Evolutionary conservation across 2,113 vertebrate species (phyloP).

Genomic region (Phyllostomus hastatus): DNA sequence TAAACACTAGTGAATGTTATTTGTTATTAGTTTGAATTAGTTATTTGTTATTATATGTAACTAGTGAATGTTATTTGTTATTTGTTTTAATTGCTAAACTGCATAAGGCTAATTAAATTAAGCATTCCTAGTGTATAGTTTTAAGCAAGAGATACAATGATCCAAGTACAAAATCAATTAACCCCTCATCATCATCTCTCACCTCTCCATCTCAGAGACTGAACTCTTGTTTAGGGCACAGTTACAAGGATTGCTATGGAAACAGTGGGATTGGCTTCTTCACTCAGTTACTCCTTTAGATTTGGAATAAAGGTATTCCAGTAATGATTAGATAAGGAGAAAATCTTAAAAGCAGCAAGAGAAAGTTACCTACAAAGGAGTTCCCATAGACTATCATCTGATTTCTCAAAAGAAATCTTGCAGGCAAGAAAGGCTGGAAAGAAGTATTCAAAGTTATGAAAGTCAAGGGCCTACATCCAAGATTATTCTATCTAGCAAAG

Average conservation of each 20-base stretch:
- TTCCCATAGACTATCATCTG: too few relatives aligned
- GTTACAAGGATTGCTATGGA: background rate
- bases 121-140: background rate
- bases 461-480: too few relatives aligned
- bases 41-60: too few relatives aligned
- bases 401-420: too few relatives aligned
- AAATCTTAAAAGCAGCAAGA: too few relatives aligned
- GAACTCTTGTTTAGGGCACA: background rate
- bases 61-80: background rate
- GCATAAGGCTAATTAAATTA: background rate
- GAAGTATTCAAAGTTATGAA: too few relatives aligned
- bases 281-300: background rate
- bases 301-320: background rate
- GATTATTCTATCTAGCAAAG: too few relatives aligned
- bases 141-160: background rate
- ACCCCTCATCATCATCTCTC: background rate
- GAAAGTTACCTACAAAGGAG: too few relatives aligned
- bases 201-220: background rate
- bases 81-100: background rate
- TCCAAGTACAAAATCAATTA: background rate
- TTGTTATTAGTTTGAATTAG: too few relatives aligned
- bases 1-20: background rate
- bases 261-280: background rate
- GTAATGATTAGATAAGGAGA: background rate
- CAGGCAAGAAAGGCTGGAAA: too few relatives aligned